Evolutionary conservation across 1,140 invertebrate species (phyloP), one percentile per base, ranked within the genome.

Genomic region (Myzus persicae): DNA sequence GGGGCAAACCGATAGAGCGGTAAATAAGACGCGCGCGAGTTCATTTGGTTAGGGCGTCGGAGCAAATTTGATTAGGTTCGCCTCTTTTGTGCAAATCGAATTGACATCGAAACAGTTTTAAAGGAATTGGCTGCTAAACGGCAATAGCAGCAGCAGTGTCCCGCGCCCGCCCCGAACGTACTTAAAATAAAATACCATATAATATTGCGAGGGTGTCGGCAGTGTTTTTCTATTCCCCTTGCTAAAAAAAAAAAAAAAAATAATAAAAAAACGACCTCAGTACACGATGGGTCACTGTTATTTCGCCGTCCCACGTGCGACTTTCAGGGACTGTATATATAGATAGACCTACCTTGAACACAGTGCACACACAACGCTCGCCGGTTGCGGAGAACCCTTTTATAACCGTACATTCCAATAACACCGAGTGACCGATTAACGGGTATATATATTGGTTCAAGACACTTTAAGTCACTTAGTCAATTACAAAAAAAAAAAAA

Each of bases 21-120:
- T 84, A 93, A 93, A 93, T 42, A 54, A 93, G 46, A 82, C 44
- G 46, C 44, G 76, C 54, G 59, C 6, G 59, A 42, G 81, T 54
- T 92, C 90, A 92, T 92, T 92, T 92, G 91, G 76, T 93, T 92
- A 54, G 36, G 91, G 46, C 6, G n/a, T 84, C 24, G 67, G 91
- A 31, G 36, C 24, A 93, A 93, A 85, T 93, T 93, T 85, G 46
- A 85, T 93, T 85, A 84, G 91, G 46, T 59, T 76, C 14, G 67
- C 91, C 44, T 92, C 44, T 46, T 76, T 76, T 54, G 91, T 54
- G 91, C 24, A 93, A 93, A 93, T 85, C n/a, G 91, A 93, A 93
- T 93, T 42, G 91, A 93, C 91, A 85, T 84, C 91, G 91, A 93
- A 93, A 93, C 91, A 42, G 91, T 93, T 93, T 93, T 93, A 93